Evolutionary conservation across 2,113 vertebrate genomes (phyloP).

Genomic region (Heterotis niloticus): DNA sequence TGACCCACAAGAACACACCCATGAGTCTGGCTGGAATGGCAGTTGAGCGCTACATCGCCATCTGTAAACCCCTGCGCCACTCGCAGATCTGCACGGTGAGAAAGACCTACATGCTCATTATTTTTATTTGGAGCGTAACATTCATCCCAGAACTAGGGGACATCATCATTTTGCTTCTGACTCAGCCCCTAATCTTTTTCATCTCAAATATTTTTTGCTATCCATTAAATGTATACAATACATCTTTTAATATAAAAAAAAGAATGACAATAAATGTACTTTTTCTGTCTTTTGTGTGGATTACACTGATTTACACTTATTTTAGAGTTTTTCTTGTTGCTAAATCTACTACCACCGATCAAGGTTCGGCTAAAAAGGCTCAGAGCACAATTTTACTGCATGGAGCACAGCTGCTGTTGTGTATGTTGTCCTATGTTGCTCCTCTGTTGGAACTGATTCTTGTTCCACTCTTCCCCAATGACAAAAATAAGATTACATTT

Average conservation of each 20-base stretch:
- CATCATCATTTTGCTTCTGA: constrained; percentile 42
- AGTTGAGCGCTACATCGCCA: constrained; percentile 61
- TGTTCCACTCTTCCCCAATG: constrained; percentile 2
- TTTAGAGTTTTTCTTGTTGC: constrained; percentile 46
- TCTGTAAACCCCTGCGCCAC: constrained; percentile 55
- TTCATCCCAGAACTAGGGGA: constrained; percentile 56
- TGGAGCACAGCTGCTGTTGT: constrained; percentile 48
- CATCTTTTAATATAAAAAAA: constrained; percentile 42
- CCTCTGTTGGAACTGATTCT: constrained; percentile 29
- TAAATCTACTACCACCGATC: constrained; percentile 23
- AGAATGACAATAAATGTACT: constrained; percentile 53
- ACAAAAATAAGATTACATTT: constrained; percentile 29
- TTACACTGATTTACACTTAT: constrained; percentile 61
- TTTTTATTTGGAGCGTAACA: constrained; percentile 56
- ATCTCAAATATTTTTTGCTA: constrained; percentile 54
- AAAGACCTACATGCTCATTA: constrained; percentile 50
- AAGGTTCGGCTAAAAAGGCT: constrained; percentile 43
- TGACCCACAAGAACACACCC: constrained; percentile 63
- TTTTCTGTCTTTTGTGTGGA: constrained; percentile 60
- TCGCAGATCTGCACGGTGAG: constrained; percentile 57
- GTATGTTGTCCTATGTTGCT: constrained; percentile 42
- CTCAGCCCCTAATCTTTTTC: constrained; percentile 40
- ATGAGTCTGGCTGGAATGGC: constrained; percentile 63
- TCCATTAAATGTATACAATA: constrained; percentile 59
- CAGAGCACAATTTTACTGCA: constrained; percentile 54